These are phyloP conservation scores for Lithophane leautieri DNA, from an alignment of 2,888 invertebrate genomes.

Conservation along the genomic window DNA sequence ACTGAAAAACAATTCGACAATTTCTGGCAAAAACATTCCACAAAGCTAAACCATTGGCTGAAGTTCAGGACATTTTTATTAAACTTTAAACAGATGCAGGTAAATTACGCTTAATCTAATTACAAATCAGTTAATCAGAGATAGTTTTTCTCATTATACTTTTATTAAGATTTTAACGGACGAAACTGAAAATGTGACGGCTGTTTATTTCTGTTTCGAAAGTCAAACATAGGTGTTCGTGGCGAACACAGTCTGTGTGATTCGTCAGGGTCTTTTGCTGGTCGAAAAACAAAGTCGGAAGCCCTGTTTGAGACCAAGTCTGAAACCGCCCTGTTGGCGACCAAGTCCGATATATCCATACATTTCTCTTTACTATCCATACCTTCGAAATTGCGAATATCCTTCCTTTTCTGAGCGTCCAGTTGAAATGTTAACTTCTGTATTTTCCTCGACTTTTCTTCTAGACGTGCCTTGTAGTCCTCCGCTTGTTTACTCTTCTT, in stretches of 20 bases:
- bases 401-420: constrained; percentile 84
- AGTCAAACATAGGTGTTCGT: constrained; percentile 86
- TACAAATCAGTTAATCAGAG: constrained; percentile 3
- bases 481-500: constrained; percentile 87
- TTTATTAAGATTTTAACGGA: constrained; percentile 78
- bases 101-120: constrained; percentile 74
- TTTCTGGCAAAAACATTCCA: constrained; percentile 98
- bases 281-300: constrained; percentile 84
- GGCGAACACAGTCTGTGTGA: constrained; percentile 81
- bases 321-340: constrained; percentile 79
- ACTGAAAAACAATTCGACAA: constrained; percentile 98
- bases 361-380: constrained; percentile 80
- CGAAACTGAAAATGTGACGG: constrained; percentile 81
- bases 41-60: constrained; percentile 96
- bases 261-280: constrained; percentile 80
- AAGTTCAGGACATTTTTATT: constrained; percentile 98
- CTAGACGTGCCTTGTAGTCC: constrained; percentile 83
- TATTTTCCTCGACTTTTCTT: constrained; percentile 86
- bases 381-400: constrained; percentile 77
- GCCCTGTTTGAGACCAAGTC: constrained; percentile 82
- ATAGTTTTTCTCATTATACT: constrained; percentile 13
- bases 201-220: constrained; percentile 76
- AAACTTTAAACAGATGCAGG: constrained; percentile 97
- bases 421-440: constrained; percentile 87
- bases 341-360: constrained; percentile 85